Conservation (phyloP, 2,113 vertebrate genomes). For the Apteryx mantelli region DNA sequence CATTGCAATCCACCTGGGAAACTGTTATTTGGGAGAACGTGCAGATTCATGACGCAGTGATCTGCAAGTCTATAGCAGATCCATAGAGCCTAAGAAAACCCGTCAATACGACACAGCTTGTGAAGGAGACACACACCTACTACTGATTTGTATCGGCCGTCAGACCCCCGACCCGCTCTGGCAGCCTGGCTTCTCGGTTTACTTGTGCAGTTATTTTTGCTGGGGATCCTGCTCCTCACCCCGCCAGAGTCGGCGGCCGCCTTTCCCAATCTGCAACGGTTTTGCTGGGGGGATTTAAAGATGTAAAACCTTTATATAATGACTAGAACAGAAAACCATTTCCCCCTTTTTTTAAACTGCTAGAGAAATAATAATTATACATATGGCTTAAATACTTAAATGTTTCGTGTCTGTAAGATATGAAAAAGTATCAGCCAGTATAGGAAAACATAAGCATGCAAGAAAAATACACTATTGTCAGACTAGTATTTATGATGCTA, state of each 20-base stretch:
- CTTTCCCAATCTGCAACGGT: not conserved
- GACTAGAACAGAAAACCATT: not conserved
- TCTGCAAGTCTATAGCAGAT: not conserved
- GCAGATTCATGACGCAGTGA: rapidly evolving
- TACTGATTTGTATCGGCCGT: not conserved
- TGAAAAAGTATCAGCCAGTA: not conserved
- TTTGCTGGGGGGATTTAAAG: not conserved
- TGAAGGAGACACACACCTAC: rapidly evolving
- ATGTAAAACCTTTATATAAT: not conserved
- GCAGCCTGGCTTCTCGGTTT: not conserved
- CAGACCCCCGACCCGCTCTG: not conserved
- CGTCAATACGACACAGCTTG: rapidly evolving
- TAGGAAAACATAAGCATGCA: not conserved
- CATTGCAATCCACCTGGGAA: not conserved
- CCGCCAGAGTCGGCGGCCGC: not conserved
- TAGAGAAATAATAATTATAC: not conserved
- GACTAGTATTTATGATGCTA: not conserved
- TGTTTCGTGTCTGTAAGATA: not conserved
- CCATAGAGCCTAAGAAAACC: not conserved
- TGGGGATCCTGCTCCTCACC: not conserved
- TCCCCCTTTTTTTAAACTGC: not conserved
- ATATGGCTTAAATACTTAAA: not conserved
- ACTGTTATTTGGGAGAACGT: not conserved
- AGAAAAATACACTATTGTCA: not conserved
- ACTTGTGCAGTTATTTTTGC: not conserved